phyloP scores from a whole-genome alignment of 2,797 vertebrate genomes.

The Lindbergichthys nudifrons region DNA sequence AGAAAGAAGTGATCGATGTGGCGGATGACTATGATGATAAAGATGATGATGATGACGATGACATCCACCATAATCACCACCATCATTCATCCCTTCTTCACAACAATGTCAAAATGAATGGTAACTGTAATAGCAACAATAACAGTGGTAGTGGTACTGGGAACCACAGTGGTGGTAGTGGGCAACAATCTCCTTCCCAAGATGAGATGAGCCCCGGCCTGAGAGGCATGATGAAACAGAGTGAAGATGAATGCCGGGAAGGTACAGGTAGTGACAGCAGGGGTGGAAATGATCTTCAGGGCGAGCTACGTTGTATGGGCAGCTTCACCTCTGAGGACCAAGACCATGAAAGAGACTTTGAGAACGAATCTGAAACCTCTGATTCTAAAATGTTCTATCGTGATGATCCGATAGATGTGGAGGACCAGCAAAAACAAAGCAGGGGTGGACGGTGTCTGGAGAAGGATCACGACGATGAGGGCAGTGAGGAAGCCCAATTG shows the following conservation, averaged over 20 bases:
- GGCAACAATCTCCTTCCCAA: slow-evolving; percentile 94
- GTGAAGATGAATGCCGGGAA: slow-evolving; percentile 90
- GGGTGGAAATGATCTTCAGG: slow-evolving; percentile 84
- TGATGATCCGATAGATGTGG: slow-evolving; percentile 94
- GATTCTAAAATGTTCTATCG: slow-evolving; percentile 92
- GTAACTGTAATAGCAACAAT: slow-evolving; percentile 84
- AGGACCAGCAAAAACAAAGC: slow-evolving; percentile 82
- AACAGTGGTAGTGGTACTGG: slow-evolving; percentile 78
- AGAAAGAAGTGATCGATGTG: slow-evolving; percentile 98
- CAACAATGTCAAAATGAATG: slow-evolving; percentile 84
- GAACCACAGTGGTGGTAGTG: slow-evolving; percentile 83
- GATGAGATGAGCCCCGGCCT: slow-evolving; percentile 96
- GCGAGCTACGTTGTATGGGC: slow-evolving; percentile 92
- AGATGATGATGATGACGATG: slow-evolving; percentile 93
- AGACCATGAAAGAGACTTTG: slow-evolving; percentile 97
- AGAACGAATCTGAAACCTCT: slow-evolving; percentile 97
- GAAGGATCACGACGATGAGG: slow-evolving; percentile 77
- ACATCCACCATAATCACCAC: slow-evolving; percentile 80
- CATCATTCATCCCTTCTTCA: slow-evolving; percentile 81
- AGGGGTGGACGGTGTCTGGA: slow-evolving; percentile 69
- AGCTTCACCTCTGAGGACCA: slow-evolving; percentile 99
- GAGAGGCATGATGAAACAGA: slow-evolving; percentile 92
- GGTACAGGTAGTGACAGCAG: slow-evolving; percentile 78
- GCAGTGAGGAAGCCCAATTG: slow-evolving; percentile 85
- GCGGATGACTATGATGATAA: slow-evolving; percentile 97